Base-by-base conservation (phyloP, 2,888 invertebrate species). In the Chesias legatella region DNA sequence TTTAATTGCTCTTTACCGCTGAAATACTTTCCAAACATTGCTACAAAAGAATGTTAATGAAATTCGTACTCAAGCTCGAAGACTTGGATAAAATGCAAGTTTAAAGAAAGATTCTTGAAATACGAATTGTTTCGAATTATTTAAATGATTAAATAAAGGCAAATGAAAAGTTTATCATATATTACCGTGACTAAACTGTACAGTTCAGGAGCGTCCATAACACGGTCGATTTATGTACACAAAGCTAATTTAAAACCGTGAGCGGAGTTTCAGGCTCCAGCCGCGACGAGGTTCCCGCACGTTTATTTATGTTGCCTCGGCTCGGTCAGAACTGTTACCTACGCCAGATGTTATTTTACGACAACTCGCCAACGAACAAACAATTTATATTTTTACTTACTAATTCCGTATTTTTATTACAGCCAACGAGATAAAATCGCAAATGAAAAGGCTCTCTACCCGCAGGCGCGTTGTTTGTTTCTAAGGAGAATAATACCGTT, bases 311-410 rank as follows among this genome's bases (percentile, higher is more conserved):
- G 81, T 83, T 80, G 75, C 78, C 78, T 80, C 75, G 76, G 20
- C 75, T 77, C 74, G 77, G 79, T 77, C 80, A 79, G 78, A 77
- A 78, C 67, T 73, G 67, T 74, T 80, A 76, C 82, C 80, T 80
- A 74, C 78, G 73, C 83, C 84, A 86, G 81, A 85, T 85, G 85
- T 80, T 82, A 73, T 74, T 81, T 83, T 79, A 84, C 78, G 81
- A 81, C 80, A 73, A 70, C 73, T 73, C 64, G 62, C 73, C 73
- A 67, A 67, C 63, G 68, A 75, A 77, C 73, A 77, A 81, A 77
- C 79, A 73, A 71, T 68, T 66, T 61, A 42, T 62, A 57, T 59
- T 70, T 66, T 72, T 61, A 60, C 63, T 61, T 60, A 57, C 53
- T 62, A 54, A 62, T 59, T 55, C 50, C 45, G 48, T 47, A 53